These are phyloP conservation scores for Sebastes jordani DNA, from an alignment of 2,797 vertebrate genomes.

Conservation along the genomic window DNA sequence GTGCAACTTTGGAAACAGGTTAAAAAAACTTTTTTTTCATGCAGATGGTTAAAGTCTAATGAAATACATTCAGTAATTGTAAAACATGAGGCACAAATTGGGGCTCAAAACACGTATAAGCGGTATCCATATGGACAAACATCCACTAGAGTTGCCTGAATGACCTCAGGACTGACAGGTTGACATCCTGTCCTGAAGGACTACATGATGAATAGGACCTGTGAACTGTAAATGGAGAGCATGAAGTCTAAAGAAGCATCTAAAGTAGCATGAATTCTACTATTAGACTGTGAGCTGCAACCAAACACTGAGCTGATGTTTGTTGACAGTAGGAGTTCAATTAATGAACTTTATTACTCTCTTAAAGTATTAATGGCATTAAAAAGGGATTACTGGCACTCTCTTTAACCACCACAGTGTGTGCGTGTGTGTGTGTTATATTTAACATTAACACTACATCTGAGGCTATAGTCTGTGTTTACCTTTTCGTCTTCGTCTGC, in stretches of 20 bases:
- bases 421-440: neutral
- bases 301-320: neutral
- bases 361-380: neutral
- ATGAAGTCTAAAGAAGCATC: neutral
- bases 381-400: neutral
- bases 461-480: constrained; percentile 25
- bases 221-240: neutral
- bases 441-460: neutral
- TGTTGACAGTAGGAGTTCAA: neutral
- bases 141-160: neutral
- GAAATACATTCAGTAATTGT: neutral
- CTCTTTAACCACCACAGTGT: neutral
- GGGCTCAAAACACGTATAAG: neutral
- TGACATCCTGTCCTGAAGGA: neutral
- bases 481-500: constrained; percentile 81
- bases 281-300: neutral
- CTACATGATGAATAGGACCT: neutral
- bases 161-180: neutral
- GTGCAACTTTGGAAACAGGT: neutral
- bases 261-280: neutral
- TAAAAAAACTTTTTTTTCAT: neutral
- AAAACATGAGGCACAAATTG: neutral
- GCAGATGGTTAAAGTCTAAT: neutral
- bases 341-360: neutral
- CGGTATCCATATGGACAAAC: neutral